Conservation (phyloP, 2,797 vertebrate species). For the Chloroceryle inda region DNA sequence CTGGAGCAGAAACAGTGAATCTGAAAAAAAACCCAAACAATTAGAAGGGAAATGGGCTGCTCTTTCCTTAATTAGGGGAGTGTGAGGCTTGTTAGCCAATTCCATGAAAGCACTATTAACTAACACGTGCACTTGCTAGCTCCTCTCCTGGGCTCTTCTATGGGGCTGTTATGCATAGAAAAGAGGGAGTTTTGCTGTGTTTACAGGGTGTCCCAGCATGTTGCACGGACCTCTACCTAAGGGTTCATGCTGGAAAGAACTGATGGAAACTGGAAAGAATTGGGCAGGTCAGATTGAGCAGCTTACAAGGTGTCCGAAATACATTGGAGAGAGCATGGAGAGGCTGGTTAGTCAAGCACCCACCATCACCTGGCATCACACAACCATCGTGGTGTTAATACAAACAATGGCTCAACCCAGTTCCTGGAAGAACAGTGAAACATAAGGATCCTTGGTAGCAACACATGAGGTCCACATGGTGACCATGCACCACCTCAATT, state of each 20-base stretch:
- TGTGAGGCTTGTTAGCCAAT: not conserved
- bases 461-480: rapidly evolving
- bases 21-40: not conserved
- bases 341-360: not conserved
- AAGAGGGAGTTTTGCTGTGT: not conserved
- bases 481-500: not conserved
- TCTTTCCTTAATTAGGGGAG: not conserved
- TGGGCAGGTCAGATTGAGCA: not conserved
- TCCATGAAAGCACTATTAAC: not conserved
- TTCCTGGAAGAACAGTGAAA: not conserved
- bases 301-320: rapidly evolving
- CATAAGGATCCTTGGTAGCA: not conserved
- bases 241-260: not conserved
- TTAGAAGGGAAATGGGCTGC: not conserved
- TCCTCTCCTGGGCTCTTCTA: not conserved
- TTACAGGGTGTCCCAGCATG: rapidly evolving
- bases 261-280: too few species aligned
- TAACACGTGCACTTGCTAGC: not conserved
- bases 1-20: not conserved
- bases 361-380: not conserved
- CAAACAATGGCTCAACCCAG: not conserved
- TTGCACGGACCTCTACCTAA: not conserved
- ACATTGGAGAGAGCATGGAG: not conserved
- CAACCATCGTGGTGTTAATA: not conserved
- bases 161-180: rapidly evolving